Base-by-base conservation (phyloP, 35 echinoderm and acorn worm genomes). In the Apostichopus californicus region DNA sequence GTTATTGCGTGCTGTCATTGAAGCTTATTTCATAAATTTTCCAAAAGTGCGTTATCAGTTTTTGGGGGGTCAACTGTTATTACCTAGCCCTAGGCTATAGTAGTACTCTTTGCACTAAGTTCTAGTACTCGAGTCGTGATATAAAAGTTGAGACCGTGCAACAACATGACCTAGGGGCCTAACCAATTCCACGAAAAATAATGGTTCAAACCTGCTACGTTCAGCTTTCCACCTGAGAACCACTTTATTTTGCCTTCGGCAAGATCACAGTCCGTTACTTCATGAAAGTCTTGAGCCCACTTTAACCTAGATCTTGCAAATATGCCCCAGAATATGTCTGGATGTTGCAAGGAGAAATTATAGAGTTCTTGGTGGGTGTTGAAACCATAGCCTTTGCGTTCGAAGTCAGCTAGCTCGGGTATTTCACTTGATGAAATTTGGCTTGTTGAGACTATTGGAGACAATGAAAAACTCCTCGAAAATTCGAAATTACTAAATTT, bases 171-270 rank as follows among this genome's bases (percentile, higher is more conserved):
- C 28, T 34, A 34, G 28, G 28, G 28, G 28, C 28, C 1, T 34
- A 68, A 68, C 64, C 64, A 9, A 9, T 68, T 68, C 64, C 64
- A 68, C 64, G 64, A 68, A 68, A 68, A 10, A 68, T 34, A 68
- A 68, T 10, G 64, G 64, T 68, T 56, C 58, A 52, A 79, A 95
- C 94, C 94, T 94, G 96, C 88, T 26, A 92, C 92, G 83, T 98
- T 98, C 24, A 98, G 71, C 81, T 98, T 93, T 52, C 96, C 96
- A 63, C 87, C 92, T 20, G 93, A 57, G 86, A 98, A 98, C 96
- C 96, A 98, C 18, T 92, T 77, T 66, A 92, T 83, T 79, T 95
- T 95, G 10, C 96, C 96, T 22, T 95, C 92, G 64, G 24, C 64
- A 68, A 95, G 80, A 58, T 98, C 25, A 84, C 94, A 95, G 79